Base-by-base conservation (phyloP, 2,113 vertebrate genomes). In the Bucco capensis region DNA sequence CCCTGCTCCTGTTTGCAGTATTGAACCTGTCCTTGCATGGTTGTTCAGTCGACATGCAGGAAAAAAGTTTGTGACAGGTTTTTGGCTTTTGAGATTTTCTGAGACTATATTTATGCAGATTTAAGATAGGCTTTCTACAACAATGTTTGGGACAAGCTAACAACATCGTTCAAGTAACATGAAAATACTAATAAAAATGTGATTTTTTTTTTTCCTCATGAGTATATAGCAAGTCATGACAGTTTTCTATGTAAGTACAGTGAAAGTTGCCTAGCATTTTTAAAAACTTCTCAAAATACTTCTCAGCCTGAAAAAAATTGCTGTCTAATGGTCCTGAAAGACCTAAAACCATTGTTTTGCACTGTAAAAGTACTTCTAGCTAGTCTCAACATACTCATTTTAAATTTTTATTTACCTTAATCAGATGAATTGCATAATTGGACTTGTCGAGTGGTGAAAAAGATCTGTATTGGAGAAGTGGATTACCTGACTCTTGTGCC, bases 351-450 rank as follows among this genome's bases (percentile, higher is more conserved):
- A 17, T 14, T 67, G 12, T 72, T 86, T 75, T 83, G 19, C 21
- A 23, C 65, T 64, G 51, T 37, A 44, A 14, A 65, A 49, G 35
- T 54, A 24, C 50, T 81, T 65, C 65, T 46, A 47, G 7, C 10
- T 87, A 79, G 31, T 83, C 61, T 82, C 74, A 74, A 51, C 3
- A 21, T 54, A 33, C 38, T 84, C 16, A 38, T 91, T 88, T 94
- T 60, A 8, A 57, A 4, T 62, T 91, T 77, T 91, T 85, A 14
- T 76, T 95, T 65, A 40, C 79, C 17, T 95, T 88, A 58, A 94
- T 91, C 89, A 98, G 99, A 98, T 76, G 97, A 98, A 73, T 97
- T 99, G 93, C 97, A 98, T 88, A 87, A 78, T 8, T 98, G 98
- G 97, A 97, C 98, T 72, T 97, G 97, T 90, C 80, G 95, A 70